Evolutionary conservation across 1,140 invertebrate species (phyloP), one percentile per base, ranked within the genome.

Genomic region (Diorhabda elongata): DNA sequence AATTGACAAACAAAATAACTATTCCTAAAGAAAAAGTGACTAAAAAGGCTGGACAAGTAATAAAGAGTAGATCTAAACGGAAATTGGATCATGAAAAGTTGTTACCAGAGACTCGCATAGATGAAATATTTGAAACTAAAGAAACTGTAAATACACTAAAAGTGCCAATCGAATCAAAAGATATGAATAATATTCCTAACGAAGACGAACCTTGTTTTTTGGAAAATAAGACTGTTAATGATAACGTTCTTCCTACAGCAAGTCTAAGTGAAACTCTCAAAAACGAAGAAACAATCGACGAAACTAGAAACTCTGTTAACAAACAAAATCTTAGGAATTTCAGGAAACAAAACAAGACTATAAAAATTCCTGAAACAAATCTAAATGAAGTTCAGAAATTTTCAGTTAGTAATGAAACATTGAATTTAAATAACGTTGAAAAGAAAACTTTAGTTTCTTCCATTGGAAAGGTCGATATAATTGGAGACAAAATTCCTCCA

Each of bases 141-240:
- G 59, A 66, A 63, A 58, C 67, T 44, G 7, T 11, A 6, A 42
- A 41, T 56, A 47, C 45, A 8, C 7, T 45, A 26, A 59, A 66
- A 67, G 5, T 67, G 42, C 43, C 61, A 5, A 43, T 64, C 3
- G 8, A 42, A 41, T 52, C 44, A 58, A 42, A 65, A 9, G 64
- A 65, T 44, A 42, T 47, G 42, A 60, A 47, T 11, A 11, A 61
- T 57, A n/a, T 52, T 63, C 26, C 6, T 45, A 64, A 26, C 7
- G 67, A 74, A 69, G 60, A 67, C 9, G 72, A 74, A 65, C 69
- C 71, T 66, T 45, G 52, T 44, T 56, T 71, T 9, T 44, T 75
- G 45, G 69, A 75, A 64, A 73, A 67, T 11, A 72, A 52, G 8
- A 9, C 8, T 52, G 45, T 52, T 52, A 52, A 0, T 6, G 45